Percentiles rank a stretch among this genome's conserved stretches.
phyloP scores from a whole-genome alignment of 2,797 vertebrate species.

The Syncerus caffer region DNA sequence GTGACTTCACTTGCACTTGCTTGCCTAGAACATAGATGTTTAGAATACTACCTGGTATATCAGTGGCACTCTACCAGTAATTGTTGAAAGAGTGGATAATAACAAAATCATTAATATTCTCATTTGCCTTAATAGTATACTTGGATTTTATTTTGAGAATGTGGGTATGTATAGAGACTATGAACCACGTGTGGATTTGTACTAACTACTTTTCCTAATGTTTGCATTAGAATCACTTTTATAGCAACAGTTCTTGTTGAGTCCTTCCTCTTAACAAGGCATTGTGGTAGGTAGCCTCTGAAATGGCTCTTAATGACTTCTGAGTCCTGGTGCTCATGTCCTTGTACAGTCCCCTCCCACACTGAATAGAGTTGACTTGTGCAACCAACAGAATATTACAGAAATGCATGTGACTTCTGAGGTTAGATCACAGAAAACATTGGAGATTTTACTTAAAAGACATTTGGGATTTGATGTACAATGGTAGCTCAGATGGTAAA shows the following conservation, averaged over 20 bases:
- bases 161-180: neutral
- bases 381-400: neutral
- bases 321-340: neutral
- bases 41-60: neutral
- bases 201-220: neutral
- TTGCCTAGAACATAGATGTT: neutral
- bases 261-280: neutral
- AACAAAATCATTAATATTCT: neutral
- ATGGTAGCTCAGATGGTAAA: neutral
- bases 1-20: no score
- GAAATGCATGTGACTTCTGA: neutral
- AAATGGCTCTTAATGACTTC: neutral
- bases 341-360: neutral
- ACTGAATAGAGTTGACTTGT: neutral
- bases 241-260: neutral
- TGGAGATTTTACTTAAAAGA: neutral
- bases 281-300: neutral
- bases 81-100: neutral
- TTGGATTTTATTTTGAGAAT: neutral
- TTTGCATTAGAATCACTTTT: neutral
- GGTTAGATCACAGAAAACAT: neutral
- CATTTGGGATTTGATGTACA: neutral
- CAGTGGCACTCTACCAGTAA: neutral
- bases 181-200: neutral
- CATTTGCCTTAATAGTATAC: neutral